Evolutionary conservation across 2,113 vertebrate genomes (phyloP), one percentile per base, ranked within the genome.

Genomic region (Raja brachyura): DNA sequence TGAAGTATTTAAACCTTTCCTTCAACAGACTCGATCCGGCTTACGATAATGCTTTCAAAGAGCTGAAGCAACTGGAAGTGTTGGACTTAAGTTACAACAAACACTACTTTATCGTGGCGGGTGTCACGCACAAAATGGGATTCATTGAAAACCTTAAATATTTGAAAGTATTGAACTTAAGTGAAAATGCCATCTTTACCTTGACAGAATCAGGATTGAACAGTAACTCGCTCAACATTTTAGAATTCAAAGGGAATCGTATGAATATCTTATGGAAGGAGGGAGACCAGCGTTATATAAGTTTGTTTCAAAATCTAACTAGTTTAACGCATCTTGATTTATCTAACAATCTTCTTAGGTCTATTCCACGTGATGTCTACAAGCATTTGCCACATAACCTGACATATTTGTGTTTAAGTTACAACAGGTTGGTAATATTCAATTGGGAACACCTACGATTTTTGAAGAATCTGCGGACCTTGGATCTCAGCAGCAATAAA

Each of bases 21-120:
- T 95, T 54, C 8, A 96, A 96, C 93, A 96, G 94, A 94, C 95
- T 97, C 28, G 96, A 96, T 94, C 95, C 96, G 93, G 96, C 94
- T 73, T 95, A 95, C 31, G 93, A 94, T 68, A 68, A 94, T n/a
- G 94, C 95, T 56, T 97, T 97, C 94, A 93, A 94, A 25, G 95
- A 96, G 76, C 56, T 95, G n/a, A 39, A 94, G 93, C 94, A 94
- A 86, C 94, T 97, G 1, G 75, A 96, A 94, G 94, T 96, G 3
- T 93, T 98, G 1, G 96, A 97, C 94, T 94, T 97, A 18, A 97
- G 96, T 94, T 81, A 95, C 93, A 98, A 98, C 56, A 0, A 93
- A 0, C 96, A 98, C 90, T 97, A 97, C 93, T 98, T 98, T 94
- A 22, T n/a, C 56, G 94, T 97, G 4, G 94, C 93, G 78, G 96